Evolutionary conservation across 1,140 invertebrate genomes (phyloP).

Genomic region (Lamellibrachia luymesi): DNA sequence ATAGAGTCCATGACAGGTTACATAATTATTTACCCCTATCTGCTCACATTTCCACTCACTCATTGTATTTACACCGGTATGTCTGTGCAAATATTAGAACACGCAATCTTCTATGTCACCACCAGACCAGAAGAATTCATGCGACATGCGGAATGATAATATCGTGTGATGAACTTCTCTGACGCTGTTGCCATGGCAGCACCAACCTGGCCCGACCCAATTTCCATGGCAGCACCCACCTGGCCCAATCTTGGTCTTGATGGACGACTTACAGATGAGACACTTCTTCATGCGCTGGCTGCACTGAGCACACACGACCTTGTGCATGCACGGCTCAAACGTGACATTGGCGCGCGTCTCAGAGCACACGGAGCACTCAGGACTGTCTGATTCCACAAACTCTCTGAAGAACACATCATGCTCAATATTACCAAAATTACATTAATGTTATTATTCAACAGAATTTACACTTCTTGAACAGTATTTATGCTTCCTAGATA

Average conservation of each 20-base stretch:
- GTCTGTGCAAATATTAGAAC: too few species aligned
- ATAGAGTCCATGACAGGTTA: background rate
- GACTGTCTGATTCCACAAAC: constrained; percentile 5
- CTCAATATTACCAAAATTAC: too few species aligned
- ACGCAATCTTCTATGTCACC: too few species aligned
- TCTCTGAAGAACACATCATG: too few species aligned
- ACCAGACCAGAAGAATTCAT: too few species aligned
- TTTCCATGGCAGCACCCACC: too few species aligned
- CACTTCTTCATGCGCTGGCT: constrained; percentile 79
- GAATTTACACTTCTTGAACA: too few species aligned
- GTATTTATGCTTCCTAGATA: too few species aligned
- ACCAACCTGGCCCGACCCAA: constrained; percentile 38
- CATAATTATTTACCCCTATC: background rate
- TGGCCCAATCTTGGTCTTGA: constrained; percentile 59
- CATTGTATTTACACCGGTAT: too few species aligned
- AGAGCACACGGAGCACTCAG: constrained; percentile 71
- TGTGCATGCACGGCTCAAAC: constrained; percentile 75
- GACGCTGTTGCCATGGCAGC: background rate
- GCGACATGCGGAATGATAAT: too few species aligned
- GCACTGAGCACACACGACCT: constrained; percentile 75
- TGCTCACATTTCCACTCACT: background rate
- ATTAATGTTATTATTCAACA: too few species aligned
- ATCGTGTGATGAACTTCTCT: background rate
- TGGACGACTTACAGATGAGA: constrained; percentile 67
- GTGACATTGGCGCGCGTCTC: constrained; percentile 66